Evolutionary conservation across 2,888 invertebrate species (phyloP).

Genomic region (Nomada ferruginata): DNA sequence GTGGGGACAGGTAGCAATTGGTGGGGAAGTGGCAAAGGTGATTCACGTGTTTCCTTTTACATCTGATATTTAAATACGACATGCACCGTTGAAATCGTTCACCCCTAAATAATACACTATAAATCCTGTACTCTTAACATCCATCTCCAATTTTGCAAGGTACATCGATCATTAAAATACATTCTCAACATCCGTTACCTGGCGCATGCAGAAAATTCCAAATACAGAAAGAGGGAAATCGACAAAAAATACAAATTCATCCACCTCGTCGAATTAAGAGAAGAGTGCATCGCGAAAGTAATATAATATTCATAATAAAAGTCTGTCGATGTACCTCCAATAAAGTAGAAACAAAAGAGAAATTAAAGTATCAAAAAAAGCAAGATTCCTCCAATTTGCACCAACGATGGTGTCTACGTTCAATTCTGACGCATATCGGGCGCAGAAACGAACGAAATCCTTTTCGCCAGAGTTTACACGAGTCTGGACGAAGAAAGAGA

Average conservation of each 20-base stretch:
- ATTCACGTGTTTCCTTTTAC: slow-evolving; percentile 48
- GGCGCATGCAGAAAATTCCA: not conserved
- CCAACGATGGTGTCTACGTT: not conserved
- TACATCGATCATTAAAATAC: not conserved
- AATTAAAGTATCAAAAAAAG: no score
- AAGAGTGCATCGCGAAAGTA: not conserved
- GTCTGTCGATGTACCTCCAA: not conserved
- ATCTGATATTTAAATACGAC: slow-evolving; percentile 32
- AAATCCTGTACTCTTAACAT: not conserved
- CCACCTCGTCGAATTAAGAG: no score
- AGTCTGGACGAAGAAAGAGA: slow-evolving; percentile 33
- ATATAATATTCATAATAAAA: not conserved
- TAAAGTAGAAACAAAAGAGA: no score
- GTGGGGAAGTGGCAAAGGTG: slow-evolving; percentile 26
- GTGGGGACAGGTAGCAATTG: slow-evolving; percentile 4
- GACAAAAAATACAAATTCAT: not conserved
- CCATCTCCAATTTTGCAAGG: not conserved
- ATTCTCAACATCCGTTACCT: not conserved
- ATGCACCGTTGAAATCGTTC: slow-evolving; percentile 42
- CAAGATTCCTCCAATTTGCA: no score
- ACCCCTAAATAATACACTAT: slow-evolving; percentile 14
- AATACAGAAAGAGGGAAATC: not conserved
- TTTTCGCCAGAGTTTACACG: not conserved
- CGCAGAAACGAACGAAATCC: not conserved
- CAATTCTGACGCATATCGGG: no score